These are phyloP conservation scores for Acanthosepion pharaonis DNA, from an alignment of 2,888 invertebrate species.

Conservation along the genomic window DNA sequence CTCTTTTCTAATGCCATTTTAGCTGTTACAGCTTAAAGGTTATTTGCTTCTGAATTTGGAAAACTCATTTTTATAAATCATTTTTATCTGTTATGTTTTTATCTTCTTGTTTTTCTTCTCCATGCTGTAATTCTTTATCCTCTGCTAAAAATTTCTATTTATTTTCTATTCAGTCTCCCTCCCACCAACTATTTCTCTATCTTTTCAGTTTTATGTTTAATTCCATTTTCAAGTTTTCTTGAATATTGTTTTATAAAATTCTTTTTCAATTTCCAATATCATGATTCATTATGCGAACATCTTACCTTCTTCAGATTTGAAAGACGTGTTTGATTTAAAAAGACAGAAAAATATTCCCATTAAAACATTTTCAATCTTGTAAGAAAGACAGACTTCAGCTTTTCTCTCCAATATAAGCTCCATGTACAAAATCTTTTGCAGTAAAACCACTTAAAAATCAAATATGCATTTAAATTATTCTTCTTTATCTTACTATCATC, in stretches of 20 bases:
- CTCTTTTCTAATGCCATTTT: not conserved
- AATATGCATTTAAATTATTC: not conserved
- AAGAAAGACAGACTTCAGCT: not conserved
- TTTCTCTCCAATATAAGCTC: not conserved
- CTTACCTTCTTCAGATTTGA: not conserved
- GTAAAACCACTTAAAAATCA: not conserved
- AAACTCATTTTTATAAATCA: not conserved
- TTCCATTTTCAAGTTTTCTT: not conserved
- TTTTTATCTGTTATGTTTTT: not conserved
- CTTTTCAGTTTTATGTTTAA: not conserved
- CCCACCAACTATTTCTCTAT: not conserved
- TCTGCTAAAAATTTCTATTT: not conserved
- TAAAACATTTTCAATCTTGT: not conserved
- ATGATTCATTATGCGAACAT: not conserved
- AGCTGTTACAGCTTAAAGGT: not conserved
- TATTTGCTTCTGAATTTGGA: not conserved
- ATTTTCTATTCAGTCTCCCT: not conserved
- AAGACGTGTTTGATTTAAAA: not conserved
- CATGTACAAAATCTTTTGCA: not conserved
- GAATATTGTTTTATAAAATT: not conserved
- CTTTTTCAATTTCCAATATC: slow-evolving; percentile 10
- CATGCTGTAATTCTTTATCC: not conserved
- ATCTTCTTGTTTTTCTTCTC: not conserved
- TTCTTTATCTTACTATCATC: not conserved
- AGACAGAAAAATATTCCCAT: not conserved